phyloP scores from a whole-genome alignment of 2,113 vertebrate genomes.

The Pleuronectes platessa region DNA sequence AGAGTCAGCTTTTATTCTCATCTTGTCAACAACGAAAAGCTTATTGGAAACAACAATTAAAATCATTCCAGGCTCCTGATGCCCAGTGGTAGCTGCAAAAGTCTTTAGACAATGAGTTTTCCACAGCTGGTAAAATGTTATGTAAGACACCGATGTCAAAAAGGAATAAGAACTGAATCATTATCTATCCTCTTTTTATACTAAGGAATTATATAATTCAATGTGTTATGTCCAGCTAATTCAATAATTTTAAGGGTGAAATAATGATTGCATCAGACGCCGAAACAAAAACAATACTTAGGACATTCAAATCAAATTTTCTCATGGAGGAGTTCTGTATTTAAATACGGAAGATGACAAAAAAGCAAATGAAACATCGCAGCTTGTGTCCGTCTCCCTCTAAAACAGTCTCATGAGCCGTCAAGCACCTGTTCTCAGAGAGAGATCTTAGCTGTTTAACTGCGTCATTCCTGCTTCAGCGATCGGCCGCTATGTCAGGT shows the following conservation, averaged over 20 bases:
- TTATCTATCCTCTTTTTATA: neutral
- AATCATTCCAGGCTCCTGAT: neutral
- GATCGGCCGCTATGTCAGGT: slow-evolving; percentile 8
- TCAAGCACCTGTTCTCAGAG: slow-evolving; percentile 25
- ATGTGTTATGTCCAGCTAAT: slow-evolving; percentile 4
- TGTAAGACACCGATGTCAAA: slow-evolving; percentile 7
- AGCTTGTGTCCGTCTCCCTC: neutral
- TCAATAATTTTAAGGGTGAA: slow-evolving; percentile 7
- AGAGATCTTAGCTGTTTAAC: neutral
- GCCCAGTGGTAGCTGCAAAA: slow-evolving; percentile 2
- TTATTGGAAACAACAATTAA: neutral
- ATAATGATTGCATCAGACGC: neutral
- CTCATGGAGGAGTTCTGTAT: slow-evolving; percentile 1
- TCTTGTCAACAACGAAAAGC: slow-evolving; percentile 3
- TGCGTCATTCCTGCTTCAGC: slow-evolving; percentile 16
- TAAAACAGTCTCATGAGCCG: neutral
- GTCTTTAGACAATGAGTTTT: neutral
- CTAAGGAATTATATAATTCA: slow-evolving; percentile 6
- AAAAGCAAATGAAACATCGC: slow-evolving; percentile 3
- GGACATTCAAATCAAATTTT: slow-evolving; percentile 1
- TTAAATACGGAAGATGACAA: neutral
- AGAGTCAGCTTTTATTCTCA: neutral
- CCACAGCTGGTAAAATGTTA: slow-evolving; percentile 7
- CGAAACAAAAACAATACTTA: slow-evolving; percentile 3
- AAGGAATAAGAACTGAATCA: slow-evolving; percentile 12